These are phyloP conservation scores for Xenops minutus DNA, from an alignment of 2,797 vertebrate genomes.

Conservation along the genomic window DNA sequence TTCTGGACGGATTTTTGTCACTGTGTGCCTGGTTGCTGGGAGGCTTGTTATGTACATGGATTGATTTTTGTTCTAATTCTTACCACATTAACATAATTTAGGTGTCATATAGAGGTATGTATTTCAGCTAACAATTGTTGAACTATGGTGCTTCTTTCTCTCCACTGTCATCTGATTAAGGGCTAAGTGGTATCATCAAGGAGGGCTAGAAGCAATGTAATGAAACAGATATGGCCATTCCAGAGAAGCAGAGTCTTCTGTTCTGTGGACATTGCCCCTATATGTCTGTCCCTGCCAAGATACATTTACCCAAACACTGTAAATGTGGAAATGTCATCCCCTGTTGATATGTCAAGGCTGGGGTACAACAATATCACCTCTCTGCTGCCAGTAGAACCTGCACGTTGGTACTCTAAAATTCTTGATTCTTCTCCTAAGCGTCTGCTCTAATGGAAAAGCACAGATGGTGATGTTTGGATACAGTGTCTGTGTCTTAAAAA, in stretches of 20 bases:
- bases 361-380: neutral
- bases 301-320: neutral
- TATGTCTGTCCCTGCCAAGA: neutral
- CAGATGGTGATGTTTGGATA: neutral
- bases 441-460: neutral
- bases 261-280: rapidly evolving
- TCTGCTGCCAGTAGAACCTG: neutral
- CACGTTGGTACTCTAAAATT: neutral
- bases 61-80: neutral
- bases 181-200: neutral
- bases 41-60: neutral
- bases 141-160: neutral
- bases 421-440: neutral
- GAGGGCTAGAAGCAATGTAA: neutral
- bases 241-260: neutral
- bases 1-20: neutral
- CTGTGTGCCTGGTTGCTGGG: neutral
- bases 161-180: neutral
- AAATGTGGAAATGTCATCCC: neutral
- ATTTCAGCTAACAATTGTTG: neutral
- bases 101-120: neutral
- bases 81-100: neutral
- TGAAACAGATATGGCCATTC: neutral
- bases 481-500: neutral
- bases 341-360: neutral